phyloP scores from a whole-genome alignment of 1,140 invertebrate genomes.

The Pseudomyrmex pallidus region DNA sequence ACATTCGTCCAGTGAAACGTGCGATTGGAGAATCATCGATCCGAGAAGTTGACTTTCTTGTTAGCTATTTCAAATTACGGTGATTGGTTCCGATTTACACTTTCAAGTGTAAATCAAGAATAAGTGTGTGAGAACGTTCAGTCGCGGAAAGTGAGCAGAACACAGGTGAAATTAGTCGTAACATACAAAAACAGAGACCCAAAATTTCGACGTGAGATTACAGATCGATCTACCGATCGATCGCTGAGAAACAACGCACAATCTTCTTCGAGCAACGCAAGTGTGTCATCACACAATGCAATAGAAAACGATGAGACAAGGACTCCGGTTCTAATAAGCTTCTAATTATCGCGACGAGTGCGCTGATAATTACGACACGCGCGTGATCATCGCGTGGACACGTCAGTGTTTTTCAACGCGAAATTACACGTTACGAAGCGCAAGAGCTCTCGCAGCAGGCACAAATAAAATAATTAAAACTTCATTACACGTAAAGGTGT shows the following conservation, averaged over 20 bases:
- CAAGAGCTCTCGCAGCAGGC: slow-evolving; percentile 52
- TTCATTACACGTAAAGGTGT: slow-evolving; percentile 70
- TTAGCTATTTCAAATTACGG: slow-evolving; percentile 1
- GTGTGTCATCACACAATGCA: background rate
- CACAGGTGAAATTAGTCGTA: slow-evolving; percentile 60
- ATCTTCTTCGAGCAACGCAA: background rate
- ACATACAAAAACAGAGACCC: slow-evolving; percentile 29
- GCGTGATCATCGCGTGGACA: slow-evolving; percentile 64
- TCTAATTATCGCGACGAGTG: slow-evolving; percentile 75
- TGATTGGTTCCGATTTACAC: background rate
- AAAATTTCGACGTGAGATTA: slow-evolving; percentile 44
- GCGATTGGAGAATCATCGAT: background rate
- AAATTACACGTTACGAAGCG: slow-evolving; percentile 67
- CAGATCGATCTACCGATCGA: background rate
- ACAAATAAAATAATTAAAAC: slow-evolving; percentile 82
- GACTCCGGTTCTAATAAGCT: slow-evolving; percentile 73
- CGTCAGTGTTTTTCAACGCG: slow-evolving; percentile 63
- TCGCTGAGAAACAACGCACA: background rate
- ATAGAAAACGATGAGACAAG: slow-evolving; percentile 53
- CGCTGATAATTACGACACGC: slow-evolving; percentile 72
- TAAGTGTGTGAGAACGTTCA: slow-evolving; percentile 57
- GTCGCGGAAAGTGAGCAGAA: slow-evolving; percentile 54
- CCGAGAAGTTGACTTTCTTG: background rate
- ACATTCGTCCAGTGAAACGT: slow-evolving; percentile 39
- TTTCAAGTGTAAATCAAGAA: slow-evolving; percentile 21